Evolutionary conservation across 2,113 vertebrate genomes (phyloP), one percentile per base, ranked within the genome.

Genomic region (Clupea harengus): DNA sequence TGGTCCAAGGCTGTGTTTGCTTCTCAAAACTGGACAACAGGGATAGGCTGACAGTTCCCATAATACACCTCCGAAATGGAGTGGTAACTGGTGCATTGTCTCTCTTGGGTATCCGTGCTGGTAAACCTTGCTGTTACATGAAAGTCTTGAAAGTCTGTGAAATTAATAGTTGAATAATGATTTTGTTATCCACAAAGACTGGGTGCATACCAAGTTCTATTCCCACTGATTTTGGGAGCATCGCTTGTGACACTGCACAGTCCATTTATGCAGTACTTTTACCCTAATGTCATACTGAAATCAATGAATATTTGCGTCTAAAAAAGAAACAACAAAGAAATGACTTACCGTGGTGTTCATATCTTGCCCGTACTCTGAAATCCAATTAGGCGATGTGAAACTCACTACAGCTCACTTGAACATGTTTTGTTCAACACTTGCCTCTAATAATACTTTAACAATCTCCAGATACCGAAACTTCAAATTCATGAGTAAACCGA

Each of bases 81-180:
- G 83, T 57, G 88, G 90, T 91, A 94, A 86, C 90, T 95, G 90
- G 91, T 92, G 93, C 97, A 97, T 97, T 91, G 92, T 95, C 92
- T 91, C 93, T 91, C 89, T 86, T 87, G 82, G 87, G 49, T 86
- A 49, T 88, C 86, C 85, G 87, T 90, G 81, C 83, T 81, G 84
- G 91, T 81, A 57, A 87, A 52, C 67, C 67, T 85, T 83, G 87
- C 46, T 46, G 64, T 93, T 93, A 88, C 90, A 92, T 89, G 82
- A n/a, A 54, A 82, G 81, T 84, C 81, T 87, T 87, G 45, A 57
- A 86, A 89, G 75, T 89, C 81, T 78, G 72, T 78, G 13, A 78
- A 78, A 39, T 15, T 2, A 17, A 78, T 39, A 39, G 39, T 39
- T 28, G 6, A 15, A 44, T 15, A 39, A 78, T 67, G 4, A 32